Evolutionary conservation across 1,140 invertebrate genomes (phyloP).

Genomic region (Zaprionus camerounensis): DNA sequence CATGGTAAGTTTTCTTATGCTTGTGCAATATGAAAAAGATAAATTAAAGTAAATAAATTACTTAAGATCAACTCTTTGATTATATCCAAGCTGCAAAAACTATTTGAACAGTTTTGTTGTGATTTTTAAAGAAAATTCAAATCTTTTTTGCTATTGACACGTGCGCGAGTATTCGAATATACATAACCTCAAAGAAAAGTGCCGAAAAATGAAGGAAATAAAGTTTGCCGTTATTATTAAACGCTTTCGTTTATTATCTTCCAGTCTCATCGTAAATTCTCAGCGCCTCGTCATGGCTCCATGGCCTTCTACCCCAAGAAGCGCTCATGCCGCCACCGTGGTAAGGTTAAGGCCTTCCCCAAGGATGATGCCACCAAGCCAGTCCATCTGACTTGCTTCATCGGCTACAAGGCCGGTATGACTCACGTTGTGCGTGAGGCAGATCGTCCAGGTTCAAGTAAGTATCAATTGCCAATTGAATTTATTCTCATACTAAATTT

Average conservation of each 20-base stretch:
- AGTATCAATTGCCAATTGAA: slow-evolving; percentile 83
- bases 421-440: slow-evolving; percentile 99
- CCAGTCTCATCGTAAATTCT: slow-evolving; percentile 99
- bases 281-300: slow-evolving; percentile 99
- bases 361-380: slow-evolving; percentile 98
- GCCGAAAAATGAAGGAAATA: not conserved
- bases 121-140: not conserved
- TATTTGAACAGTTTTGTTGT: not conserved
- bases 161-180: not conserved
- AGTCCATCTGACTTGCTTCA: slow-evolving; percentile 98
- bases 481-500: not conserved
- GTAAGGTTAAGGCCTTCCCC: slow-evolving; percentile 99
- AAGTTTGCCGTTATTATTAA: not conserved
- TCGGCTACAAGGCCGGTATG: slow-evolving; percentile 99
- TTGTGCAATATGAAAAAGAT: not conserved
- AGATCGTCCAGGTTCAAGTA: slow-evolving; percentile 99
- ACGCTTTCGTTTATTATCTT: slow-evolving; percentile 75
- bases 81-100: not conserved
- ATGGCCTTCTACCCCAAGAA: slow-evolving; percentile 99
- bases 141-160: not conserved
- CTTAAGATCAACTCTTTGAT: not conserved
- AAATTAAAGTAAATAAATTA: not conserved
- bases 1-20: slow-evolving; percentile 65
- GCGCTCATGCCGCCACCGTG: slow-evolving; percentile 96
- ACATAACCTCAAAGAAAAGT: slow-evolving; percentile 35